phyloP scores from a whole-genome alignment of 2,888 invertebrate species.

The Vandiemenella viatica region DNA sequence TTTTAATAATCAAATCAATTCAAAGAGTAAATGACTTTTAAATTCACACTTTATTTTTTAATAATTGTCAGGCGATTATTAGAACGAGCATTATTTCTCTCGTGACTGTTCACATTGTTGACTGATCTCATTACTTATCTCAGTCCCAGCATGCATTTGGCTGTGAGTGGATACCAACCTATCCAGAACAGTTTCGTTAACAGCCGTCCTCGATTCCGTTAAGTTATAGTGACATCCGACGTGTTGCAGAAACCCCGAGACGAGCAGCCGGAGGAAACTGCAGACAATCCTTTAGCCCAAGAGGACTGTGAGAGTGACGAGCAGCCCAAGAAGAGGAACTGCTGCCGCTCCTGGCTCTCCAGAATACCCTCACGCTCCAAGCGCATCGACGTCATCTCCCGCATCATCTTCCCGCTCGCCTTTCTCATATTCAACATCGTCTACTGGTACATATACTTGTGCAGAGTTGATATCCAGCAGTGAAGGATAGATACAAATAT shows the following conservation, averaged over 20 bases:
- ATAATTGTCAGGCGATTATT: too few relatives aligned
- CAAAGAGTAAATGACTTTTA: too few relatives aligned
- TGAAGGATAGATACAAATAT: slow-evolving; percentile 14
- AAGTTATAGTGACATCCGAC: neutral
- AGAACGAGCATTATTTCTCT: too few relatives aligned
- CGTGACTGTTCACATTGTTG: too few relatives aligned
- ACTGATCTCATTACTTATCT: too few relatives aligned
- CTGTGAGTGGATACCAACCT: too few relatives aligned
- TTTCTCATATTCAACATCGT: slow-evolving; percentile 89
- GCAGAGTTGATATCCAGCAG: slow-evolving; percentile 60
- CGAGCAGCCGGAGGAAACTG: slow-evolving; percentile 63
- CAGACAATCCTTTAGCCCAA: slow-evolving; percentile 28
- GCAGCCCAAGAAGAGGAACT: slow-evolving; percentile 58
- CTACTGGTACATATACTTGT: slow-evolving; percentile 83
- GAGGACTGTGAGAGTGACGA: slow-evolving; percentile 75
- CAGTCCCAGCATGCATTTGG: too few relatives aligned
- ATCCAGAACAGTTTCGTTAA: too few relatives aligned
- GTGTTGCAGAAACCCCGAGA: slow-evolving; percentile 79
- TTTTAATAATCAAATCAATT: too few relatives aligned
- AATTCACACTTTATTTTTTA: too few relatives aligned
- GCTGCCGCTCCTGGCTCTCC: slow-evolving; percentile 85
- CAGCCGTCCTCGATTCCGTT: neutral
- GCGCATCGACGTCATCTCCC: slow-evolving; percentile 91
- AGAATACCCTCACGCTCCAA: slow-evolving; percentile 92
- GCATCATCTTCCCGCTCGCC: slow-evolving; percentile 87